Conservation (phyloP, 2,113 vertebrate species). For the Sula dactylatra region DNA sequence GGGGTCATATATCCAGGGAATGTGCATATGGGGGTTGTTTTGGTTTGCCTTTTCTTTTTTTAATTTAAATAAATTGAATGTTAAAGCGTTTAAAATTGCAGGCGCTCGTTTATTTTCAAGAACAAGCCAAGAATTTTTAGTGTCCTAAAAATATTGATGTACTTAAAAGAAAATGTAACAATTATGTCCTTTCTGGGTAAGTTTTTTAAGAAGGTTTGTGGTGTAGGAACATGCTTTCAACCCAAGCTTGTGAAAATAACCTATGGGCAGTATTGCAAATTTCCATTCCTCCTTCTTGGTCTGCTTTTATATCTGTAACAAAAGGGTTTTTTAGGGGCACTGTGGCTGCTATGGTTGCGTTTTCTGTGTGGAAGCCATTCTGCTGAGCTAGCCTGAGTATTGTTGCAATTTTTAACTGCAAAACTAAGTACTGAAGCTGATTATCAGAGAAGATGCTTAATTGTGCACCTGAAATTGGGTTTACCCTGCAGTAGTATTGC, state of each 20-base stretch:
- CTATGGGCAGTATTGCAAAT: not conserved
- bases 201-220: not conserved
- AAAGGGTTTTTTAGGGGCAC: not conserved
- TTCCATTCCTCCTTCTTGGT: not conserved
- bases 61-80: not conserved
- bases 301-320: no score
- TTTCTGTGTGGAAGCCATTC: not conserved
- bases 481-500: not conserved
- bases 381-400: not conserved
- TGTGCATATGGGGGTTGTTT: not conserved
- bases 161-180: not conserved
- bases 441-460: not conserved
- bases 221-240: not conserved
- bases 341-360: not conserved
- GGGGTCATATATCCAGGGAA: accelerated
- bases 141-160: not conserved
- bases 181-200: accelerated
- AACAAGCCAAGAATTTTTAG: not conserved
- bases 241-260: not conserved
- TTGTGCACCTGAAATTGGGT: not conserved
- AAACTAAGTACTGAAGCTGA: not conserved
- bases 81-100: not conserved
- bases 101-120: not conserved
- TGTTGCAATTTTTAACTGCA: not conserved
- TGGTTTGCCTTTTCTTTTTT: not conserved